These are phyloP conservation scores for Gerris buenoi DNA, from an alignment of 1,140 invertebrate species.

Conservation along the genomic window DNA sequence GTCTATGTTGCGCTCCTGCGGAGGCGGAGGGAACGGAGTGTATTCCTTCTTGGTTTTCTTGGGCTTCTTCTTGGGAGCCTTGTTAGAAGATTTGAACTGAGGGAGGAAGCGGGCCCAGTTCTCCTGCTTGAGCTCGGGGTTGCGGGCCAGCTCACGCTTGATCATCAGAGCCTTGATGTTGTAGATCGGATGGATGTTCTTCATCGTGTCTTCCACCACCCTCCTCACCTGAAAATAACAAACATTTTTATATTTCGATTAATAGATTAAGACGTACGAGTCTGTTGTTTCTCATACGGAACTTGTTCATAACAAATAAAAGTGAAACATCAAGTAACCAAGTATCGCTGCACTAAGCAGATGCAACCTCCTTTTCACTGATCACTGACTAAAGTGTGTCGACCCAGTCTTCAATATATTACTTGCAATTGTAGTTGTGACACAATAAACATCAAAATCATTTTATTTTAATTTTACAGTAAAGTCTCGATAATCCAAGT, in stretches of 20 bases:
- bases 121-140: slow-evolving; percentile 80
- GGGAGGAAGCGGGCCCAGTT: slow-evolving; percentile 96
- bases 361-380: too few species aligned
- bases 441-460: too few species aligned
- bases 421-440: too few species aligned
- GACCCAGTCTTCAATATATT: too few species aligned
- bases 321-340: too few species aligned
- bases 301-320: too few species aligned
- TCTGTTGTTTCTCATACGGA: too few species aligned
- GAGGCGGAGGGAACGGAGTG: slow-evolving; percentile 95
- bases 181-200: slow-evolving; percentile 98
- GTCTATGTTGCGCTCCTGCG: slow-evolving; percentile 89
- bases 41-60: slow-evolving; percentile 71
- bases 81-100: slow-evolving; percentile 81
- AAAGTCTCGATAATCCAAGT: too few species aligned
- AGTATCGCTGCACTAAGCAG: too few species aligned
- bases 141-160: slow-evolving; percentile 83
- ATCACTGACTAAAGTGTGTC: too few species aligned
- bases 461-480: too few species aligned
- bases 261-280: too few species aligned
- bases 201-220: slow-evolving; percentile 95
- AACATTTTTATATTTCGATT: background rate
- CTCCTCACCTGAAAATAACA: slow-evolving; percentile 46
- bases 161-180: slow-evolving; percentile 98
- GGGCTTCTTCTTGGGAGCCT: slow-evolving; percentile 69